Conservation (phyloP, 2,113 vertebrate genomes). For the Nothobranchius kuhntae region DNA sequence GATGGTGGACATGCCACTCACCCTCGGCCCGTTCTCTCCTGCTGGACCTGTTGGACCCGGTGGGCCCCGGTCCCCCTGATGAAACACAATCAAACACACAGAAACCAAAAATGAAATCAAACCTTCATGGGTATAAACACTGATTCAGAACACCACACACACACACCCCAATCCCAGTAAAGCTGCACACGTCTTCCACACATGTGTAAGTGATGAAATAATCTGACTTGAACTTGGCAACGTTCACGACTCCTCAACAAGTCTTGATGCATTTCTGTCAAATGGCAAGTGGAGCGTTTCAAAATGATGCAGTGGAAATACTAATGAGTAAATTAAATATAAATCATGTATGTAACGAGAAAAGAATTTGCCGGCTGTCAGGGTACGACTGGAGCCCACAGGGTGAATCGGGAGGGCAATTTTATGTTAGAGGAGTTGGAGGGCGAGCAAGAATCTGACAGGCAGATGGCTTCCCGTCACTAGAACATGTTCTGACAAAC, state of each 20-base stretch:
- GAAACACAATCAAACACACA: constrained; percentile 41
- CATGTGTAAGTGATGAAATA: constrained; percentile 20
- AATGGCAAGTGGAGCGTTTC: constrained; percentile 4
- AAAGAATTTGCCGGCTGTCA: constrained; percentile 63
- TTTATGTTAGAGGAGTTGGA: constrained; percentile 35
- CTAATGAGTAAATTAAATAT: constrained; percentile 32
- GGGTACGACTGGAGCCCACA: constrained; percentile 58
- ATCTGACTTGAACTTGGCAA: neutral
- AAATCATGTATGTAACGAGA: constrained; percentile 26
- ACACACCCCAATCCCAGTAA: neutral
- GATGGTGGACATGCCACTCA: constrained; percentile 71
- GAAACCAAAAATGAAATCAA: neutral
- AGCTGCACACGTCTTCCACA: neutral
- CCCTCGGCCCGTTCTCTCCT: constrained; percentile 90
- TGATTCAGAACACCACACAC: too few species aligned
- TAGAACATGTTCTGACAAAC: constrained; percentile 65
- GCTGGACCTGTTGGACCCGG: constrained; percentile 88
- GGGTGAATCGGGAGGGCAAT: constrained; percentile 34
- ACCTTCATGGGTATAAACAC: too few species aligned
- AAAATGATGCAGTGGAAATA: constrained; percentile 36
- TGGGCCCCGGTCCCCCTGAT: constrained; percentile 91
- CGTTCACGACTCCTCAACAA: neutral
- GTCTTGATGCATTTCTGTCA: neutral
- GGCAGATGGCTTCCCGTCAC: constrained; percentile 42
- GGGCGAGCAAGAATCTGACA: constrained; percentile 51